phyloP scores from a whole-genome alignment of 2,888 invertebrate species.

The Diaphora mendica region DNA sequence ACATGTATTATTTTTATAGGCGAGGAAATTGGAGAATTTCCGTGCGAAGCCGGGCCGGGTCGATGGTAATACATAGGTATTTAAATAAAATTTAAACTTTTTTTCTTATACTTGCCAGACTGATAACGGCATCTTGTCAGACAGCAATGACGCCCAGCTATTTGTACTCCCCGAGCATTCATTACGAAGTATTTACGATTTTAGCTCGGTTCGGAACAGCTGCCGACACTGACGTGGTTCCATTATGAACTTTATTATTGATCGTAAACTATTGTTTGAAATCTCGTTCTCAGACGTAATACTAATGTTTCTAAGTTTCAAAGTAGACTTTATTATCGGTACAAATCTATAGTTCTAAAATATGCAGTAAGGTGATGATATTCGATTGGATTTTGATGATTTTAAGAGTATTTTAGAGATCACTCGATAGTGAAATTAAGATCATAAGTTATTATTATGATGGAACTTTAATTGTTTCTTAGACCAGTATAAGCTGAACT shows the following conservation, averaged over 20 bases:
- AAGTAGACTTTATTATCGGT: constrained; percentile 35
- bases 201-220: constrained; percentile 61
- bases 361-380: not conserved
- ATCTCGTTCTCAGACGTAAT: constrained; percentile 55
- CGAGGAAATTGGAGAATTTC: too few species aligned
- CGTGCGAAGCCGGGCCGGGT: too few species aligned
- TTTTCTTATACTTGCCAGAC: constrained; percentile 32
- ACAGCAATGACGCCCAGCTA: constrained; percentile 59
- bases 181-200: constrained; percentile 59
- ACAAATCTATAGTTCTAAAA: constrained; percentile 15
- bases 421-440: not conserved
- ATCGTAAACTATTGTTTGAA: constrained; percentile 72
- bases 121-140: constrained; percentile 53
- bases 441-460: not conserved
- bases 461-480: not conserved
- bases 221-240: constrained; percentile 65
- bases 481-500: not conserved
- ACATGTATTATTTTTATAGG: too few species aligned
- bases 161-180: constrained; percentile 56
- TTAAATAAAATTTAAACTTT: not conserved
- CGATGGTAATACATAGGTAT: not conserved
- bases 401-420: not conserved
- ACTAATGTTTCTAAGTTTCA: constrained; percentile 35
- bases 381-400: not conserved
- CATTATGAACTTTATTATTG: constrained; percentile 75